phyloP scores from a whole-genome alignment of 2,113 vertebrate genomes.

The Coryphaenoides rupestris region DNA sequence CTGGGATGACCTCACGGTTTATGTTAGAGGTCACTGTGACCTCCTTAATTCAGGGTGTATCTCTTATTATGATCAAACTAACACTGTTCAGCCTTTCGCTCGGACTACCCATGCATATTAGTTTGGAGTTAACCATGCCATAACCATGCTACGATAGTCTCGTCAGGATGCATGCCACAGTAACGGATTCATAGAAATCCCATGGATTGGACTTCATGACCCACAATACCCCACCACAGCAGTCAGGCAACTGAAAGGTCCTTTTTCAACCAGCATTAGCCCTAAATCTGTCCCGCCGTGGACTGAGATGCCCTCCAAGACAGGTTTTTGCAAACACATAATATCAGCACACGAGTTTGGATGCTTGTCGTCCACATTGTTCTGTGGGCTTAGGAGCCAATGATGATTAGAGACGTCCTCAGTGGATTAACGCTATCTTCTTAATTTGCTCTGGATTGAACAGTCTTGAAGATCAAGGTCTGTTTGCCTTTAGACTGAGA shows the following conservation, averaged over 20 bases:
- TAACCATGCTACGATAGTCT: conserved; percentile 35
- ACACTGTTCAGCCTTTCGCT: conserved; percentile 31
- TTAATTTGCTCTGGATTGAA: too few relatives aligned
- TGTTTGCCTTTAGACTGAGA: too few relatives aligned
- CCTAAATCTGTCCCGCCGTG: neutral
- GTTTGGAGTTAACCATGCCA: conserved; percentile 39
- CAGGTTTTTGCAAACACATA: neutral
- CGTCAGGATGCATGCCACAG: conserved; percentile 42
- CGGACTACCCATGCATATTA: conserved; percentile 30
- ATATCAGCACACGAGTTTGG: neutral
- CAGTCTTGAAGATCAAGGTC: too few relatives aligned
- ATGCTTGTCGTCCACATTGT: neutral
- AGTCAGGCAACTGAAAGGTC: too few relatives aligned
- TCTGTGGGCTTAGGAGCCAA: too few relatives aligned
- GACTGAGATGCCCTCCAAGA: neutral
- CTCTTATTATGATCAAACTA: conserved; percentile 32
- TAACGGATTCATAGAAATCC: neutral
- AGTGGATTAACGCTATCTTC: too few relatives aligned
- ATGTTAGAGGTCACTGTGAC: neutral
- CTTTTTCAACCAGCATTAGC: neutral
- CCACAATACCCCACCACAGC: conserved; percentile 13
- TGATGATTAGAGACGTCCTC: too few relatives aligned
- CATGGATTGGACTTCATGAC: conserved; percentile 15
- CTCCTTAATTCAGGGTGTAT: conserved; percentile 2
- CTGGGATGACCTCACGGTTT: neutral